Evolutionary conservation across 1,140 invertebrate species (phyloP), one percentile per base, ranked within the genome.

Genomic region (Megathymus violae): DNA sequence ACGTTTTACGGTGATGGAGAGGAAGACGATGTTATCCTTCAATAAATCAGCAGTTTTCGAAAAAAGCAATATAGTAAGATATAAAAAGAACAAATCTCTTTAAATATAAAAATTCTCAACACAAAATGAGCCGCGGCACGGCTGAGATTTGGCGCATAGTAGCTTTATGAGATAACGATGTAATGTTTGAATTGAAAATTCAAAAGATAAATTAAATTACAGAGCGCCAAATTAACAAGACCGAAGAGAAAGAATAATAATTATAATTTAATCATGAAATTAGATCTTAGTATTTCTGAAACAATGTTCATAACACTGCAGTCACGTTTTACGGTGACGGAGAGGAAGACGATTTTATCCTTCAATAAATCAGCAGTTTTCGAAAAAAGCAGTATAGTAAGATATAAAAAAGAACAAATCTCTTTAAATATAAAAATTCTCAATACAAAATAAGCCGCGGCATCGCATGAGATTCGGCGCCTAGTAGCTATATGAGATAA

Each of bases 401-500:
- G n/a, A n/a, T n/a, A n/a, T n/a, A n/a, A n/a, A n/a, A n/a, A 58
- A 46, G 41, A 10, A 13, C 17, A 13, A 58, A 31, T 10, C 25
- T 14, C 17, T 46, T 46, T 46, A 17, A 22, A 56, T 13, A 41
- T 43, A 19, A 56, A 43, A 17, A 43, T 43, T 56, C 14, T 40
- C 10, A 59, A 61, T 56, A 67, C 46, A 61, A 50, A 61, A 59
- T 56, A 51, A 34, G 43, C 41, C 41, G 59, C 60, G n/a, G n/a
- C n/a, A n/a, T n/a, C n/a, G n/a, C n/a, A n/a, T n/a, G n/a, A n/a
- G n/a, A 64, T 62, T 61, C 64, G 52, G 64, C 62, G 69, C 60
- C 61, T 63, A 50, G 51, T 71, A 64, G 56, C 64, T 64, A 47
- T 58, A 48, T 58, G 56, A 52, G 47, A 70, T 76, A 76, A 76